Evolutionary conservation across 2,113 vertebrate genomes (phyloP), one percentile per base, ranked within the genome.

Genomic region (Orthonyx spaldingii): DNA sequence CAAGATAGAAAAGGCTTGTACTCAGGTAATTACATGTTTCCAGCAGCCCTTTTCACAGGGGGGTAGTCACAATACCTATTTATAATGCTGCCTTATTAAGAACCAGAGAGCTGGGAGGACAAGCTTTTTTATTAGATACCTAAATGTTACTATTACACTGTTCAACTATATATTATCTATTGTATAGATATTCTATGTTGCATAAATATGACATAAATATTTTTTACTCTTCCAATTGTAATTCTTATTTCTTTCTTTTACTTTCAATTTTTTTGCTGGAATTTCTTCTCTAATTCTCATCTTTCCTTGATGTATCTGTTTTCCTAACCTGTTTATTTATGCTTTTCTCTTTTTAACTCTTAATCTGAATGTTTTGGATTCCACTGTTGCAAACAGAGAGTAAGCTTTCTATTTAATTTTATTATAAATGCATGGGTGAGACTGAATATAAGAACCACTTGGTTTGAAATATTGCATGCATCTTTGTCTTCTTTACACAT

Each of bases 381-480:
- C 70, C 39, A 56, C 65, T 68, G 37, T n/a, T 96, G 76, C 44
- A 70, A 93, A 94, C 85, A 97, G 96, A 97, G 96, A 97, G 97
- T 97, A 97, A 97, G 96, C 69, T 91, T 94, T 84, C 41, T 55
- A 30, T 85, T 94, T 84, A 15, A 63, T 92, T 94, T 60, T 44
- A 63, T 64, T 72, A 52, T 66, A 90, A 96, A 53, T 93, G 90
- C 84, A 94, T 84, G 96, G 12, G 19, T 64, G 53, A 64, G 12
- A 65, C 46, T 79, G 53, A 63, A 56, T 46, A 26, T 19, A 32
- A 78, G 28, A 74, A 49, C 7, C 2, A 66, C 42, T 21, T 75
- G 10, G 5, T 70, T 90, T 90, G 65, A 77, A 82, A 84, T n/a
- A 89, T 53, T 55, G 90, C 93, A 92, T 66, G 93, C 24, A 22